These are phyloP conservation scores for Rhynchopsitta pachyrhyncha DNA, from an alignment of 2,113 vertebrate genomes.

Conservation along the genomic window DNA sequence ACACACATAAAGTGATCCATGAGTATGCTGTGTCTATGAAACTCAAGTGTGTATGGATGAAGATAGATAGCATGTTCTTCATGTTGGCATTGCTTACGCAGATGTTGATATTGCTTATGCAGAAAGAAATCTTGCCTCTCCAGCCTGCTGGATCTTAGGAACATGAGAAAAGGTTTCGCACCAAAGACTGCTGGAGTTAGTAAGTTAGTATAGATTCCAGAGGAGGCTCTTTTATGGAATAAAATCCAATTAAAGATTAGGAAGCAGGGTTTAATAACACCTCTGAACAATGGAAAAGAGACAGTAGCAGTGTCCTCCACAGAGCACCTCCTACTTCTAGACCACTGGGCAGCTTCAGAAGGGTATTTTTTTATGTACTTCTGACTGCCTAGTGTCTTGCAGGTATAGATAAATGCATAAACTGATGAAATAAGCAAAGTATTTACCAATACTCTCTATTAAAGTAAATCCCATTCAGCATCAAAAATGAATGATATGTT, in stretches of 20 bases:
- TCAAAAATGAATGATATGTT: not conserved
- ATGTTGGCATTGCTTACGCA: not conserved
- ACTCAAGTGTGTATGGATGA: not conserved
- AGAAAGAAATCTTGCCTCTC: not conserved
- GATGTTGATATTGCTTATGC: not conserved
- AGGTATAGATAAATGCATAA: not conserved
- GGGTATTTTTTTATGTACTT: not conserved
- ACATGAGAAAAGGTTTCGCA: not conserved
- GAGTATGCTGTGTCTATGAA: not conserved
- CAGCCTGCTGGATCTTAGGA: not conserved
- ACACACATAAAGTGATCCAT: not conserved
- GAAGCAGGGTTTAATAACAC: not conserved
- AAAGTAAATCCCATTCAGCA: not conserved
- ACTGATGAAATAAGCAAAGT: not conserved
- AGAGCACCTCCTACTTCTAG: not conserved
- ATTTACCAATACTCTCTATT: not conserved
- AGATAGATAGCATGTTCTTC: not conserved
- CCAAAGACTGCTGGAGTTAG: not conserved
- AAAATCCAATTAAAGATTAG: not conserved
- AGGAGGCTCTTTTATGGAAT: not conserved
- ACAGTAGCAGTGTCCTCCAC: not conserved
- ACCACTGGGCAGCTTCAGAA: not conserved
- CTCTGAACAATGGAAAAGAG: not conserved
- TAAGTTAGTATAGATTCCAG: not conserved
- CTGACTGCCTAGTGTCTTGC: not conserved